phyloP scores from a whole-genome alignment of 2,113 vertebrate genomes.

The Silurus asotus region DNA sequence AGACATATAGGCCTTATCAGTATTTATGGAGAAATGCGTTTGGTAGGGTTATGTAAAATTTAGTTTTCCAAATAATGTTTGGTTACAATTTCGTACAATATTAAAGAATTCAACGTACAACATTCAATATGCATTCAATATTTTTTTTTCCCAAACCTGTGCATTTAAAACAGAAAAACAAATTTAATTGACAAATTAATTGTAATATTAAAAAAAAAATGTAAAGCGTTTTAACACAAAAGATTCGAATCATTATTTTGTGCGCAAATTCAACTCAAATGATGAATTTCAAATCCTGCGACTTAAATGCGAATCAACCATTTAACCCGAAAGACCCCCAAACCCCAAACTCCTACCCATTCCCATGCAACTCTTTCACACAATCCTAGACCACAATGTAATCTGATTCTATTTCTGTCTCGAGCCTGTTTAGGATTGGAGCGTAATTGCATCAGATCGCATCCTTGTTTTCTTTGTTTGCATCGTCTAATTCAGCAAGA shows the following conservation, averaged over 20 bases:
- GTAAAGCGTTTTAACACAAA: too few species aligned
- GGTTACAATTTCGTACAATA: conserved; percentile 99
- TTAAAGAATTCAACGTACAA: conserved; percentile 97
- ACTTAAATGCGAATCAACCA: conserved; percentile 5
- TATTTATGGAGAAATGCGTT: conserved; percentile 99
- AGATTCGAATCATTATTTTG: too few species aligned
- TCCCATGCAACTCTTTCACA: conserved; percentile 25
- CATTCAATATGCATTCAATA: conserved; percentile 81
- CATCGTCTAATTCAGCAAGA: conserved; percentile 68
- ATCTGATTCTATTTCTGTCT: neutral
- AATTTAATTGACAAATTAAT: neutral
- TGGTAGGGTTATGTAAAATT: conserved; percentile 93
- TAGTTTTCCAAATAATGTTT: conserved; percentile 99
- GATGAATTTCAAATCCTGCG: neutral
- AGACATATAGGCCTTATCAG: conserved; percentile 82
- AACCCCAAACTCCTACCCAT: conserved; percentile 28
- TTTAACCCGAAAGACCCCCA: conserved; percentile 37
- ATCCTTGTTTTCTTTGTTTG: conserved; percentile 67
- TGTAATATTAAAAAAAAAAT: neutral
- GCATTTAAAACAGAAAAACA: neutral
- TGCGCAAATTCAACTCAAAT: too few species aligned
- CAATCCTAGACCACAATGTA: conserved; percentile 24
- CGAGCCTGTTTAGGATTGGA: neutral
- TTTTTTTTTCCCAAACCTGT: conserved; percentile 67
- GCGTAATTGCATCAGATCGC: conserved; percentile 39